Base-by-base conservation (phyloP, 2,797 vertebrate genomes). In the Xenops minutus region DNA sequence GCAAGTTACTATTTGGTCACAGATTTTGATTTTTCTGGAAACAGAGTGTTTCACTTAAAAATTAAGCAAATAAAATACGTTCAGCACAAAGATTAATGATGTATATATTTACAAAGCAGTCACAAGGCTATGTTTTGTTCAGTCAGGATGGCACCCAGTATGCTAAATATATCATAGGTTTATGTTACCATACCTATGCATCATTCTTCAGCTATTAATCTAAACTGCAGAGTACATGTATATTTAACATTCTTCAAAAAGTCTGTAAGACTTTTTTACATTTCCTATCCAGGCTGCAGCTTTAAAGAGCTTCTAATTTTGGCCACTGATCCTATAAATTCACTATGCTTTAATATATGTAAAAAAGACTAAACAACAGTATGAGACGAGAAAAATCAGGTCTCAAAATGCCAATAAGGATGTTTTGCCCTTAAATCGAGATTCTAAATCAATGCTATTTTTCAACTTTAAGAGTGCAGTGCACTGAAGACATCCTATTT, bases 221-320 rank as follows among this genome's bases (percentile, higher is more conserved):
- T 97, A 91, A 91, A 79, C 67, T 90, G 34, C 77, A 95, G 91
- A 89, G 52, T 93, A 94, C 73, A 97, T 97, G 94, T 96, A 97
- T 97, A 97, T 98, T 98, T 98, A 97, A 98, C 97, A 97, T 96
- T 97, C 82, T 68, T 96, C 93, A 94, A 92, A 96, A 97, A 88
- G n/a, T 90, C 86, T 95, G 43, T 94, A 88, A 90, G 69, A 93
- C 82, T 95, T 97, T 97, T 98, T 97, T 97, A 97, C 72, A 93
- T 97, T 93, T 97, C 95, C 92, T 96, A 73, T 96, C 86, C 20
- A 71, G 96, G 88, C 41, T 81, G 48, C 43, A 78, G 54, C 93
- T 97, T 97, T 97, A 97, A 97, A 88, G 92, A 94, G 27, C 76
- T 96, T 97, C 93, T 96, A 97, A 95, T 97, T 97, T 85, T 89